Base-by-base conservation (phyloP, 2,888 invertebrate species). In the Trichogramma evanescens region DNA sequence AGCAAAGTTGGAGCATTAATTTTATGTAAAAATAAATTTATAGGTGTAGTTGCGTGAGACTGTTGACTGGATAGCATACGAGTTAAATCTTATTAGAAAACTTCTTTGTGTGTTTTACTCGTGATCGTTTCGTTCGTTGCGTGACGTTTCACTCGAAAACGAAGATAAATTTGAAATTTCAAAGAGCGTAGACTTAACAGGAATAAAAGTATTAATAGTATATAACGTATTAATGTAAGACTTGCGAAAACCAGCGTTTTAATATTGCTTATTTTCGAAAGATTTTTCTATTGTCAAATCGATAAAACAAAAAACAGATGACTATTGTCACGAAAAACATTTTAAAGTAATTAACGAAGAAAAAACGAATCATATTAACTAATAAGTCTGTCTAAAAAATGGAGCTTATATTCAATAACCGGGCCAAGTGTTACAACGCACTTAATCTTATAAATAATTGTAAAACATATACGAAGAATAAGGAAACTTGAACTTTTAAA, bases 131-230 rank as follows among this genome's bases (percentile, higher is more conserved):
- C 26, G 26, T 26, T 26, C 26, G 26, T 26, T 26, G 26, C 26
- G 26, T 2, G 26, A 26, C 26, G 26, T 26, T 26, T 26, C 26
- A 26, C 26, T 26, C 26, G 26, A 26, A 26, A 26, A 26, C 26
- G 26, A 26, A 26, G 26, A 26, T 26, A 26, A 26, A 26, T 26
- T 26, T 26, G 26, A 26, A 26, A 26, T 26, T 26, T 26, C 44
- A 58, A 56, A 58, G 10, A 54, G 48, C 54, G 59, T 51, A 54
- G 43, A 59, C 49, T 57, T 54, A 44, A 50, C 44, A 55, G 54
- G 49, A 56, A 55, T 59, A 59, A 57, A 59, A 63, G 61, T 64
- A 64, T 64, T 64, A 64, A 6, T 64, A 59, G 54, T 42, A 50
- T 50, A 52, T 58, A 61, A 42, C 50, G 57, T 59, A 62, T 61